phyloP scores from a whole-genome alignment of 2,797 vertebrate species.

The Hydrolagus colliei region DNA sequence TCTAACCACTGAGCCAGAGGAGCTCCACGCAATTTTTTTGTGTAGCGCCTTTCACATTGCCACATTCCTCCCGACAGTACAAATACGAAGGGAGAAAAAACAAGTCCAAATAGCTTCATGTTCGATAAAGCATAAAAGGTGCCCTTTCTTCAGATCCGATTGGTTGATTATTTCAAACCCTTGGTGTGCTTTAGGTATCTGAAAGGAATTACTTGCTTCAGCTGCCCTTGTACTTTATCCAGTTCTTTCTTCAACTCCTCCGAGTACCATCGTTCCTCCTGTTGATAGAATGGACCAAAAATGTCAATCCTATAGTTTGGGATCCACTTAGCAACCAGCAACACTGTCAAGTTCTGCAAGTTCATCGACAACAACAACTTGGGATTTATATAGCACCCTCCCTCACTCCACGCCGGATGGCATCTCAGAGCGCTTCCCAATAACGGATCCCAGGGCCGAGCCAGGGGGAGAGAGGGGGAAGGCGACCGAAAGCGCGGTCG shows the following conservation, averaged over 20 bases:
- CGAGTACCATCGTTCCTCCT: conserved; percentile 98
- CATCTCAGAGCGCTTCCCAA: no score
- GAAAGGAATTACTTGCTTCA: conserved; percentile 95
- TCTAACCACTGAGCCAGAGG: no score
- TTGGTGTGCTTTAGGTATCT: conserved; percentile 56
- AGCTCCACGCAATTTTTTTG: no score
- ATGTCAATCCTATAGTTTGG: conserved; percentile 36
- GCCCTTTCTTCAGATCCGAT: neutral
- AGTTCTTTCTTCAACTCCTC: conserved; percentile 96
- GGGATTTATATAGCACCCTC: no score
- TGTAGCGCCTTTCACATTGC: no score
- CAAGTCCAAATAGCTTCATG: neutral
- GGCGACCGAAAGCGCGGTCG: no score
- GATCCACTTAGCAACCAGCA: neutral
- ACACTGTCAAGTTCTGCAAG: conserved; percentile 39
- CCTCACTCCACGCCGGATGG: no score
- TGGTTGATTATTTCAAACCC: neutral
- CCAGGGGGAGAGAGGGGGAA: no score
- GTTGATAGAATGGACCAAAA: conserved; percentile 33
- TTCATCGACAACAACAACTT: neutral
- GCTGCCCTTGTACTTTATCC: conserved; percentile 93
- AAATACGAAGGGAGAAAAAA: no score
- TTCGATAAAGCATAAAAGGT: no score
- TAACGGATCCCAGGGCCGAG: no score
- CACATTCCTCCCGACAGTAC: no score